phyloP scores from a whole-genome alignment of 2,113 vertebrate species.

The Calonectris borealis region DNA sequence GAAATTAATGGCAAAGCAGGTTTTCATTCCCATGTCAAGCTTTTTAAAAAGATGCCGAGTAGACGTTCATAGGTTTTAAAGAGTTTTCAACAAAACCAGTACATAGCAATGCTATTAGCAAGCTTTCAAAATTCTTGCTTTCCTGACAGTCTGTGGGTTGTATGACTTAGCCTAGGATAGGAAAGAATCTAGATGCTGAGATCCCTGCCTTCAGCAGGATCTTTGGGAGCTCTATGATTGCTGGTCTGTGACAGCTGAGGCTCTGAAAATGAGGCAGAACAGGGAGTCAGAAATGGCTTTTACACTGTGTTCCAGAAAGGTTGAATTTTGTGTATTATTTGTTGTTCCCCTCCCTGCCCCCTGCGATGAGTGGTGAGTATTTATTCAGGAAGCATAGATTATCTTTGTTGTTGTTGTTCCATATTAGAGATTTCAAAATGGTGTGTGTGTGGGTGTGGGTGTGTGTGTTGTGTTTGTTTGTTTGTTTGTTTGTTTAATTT shows the following conservation, averaged over 20 bases:
- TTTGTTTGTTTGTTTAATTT: background rate
- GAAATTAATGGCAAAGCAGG: background rate
- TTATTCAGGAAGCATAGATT: background rate
- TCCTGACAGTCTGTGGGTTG: background rate
- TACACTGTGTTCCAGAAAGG: background rate
- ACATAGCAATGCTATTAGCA: background rate
- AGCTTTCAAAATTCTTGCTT: background rate
- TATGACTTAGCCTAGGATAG: background rate
- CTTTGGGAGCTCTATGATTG: background rate
- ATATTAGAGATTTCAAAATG: background rate
- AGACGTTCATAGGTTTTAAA: background rate
- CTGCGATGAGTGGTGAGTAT: background rate
- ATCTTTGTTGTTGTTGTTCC: background rate
- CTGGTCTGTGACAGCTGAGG: background rate
- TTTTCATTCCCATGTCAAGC: background rate
- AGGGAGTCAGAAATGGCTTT: background rate
- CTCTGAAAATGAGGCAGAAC: background rate
- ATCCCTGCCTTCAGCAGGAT: background rate
- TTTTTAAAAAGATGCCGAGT: background rate
- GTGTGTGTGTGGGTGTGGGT: too few species aligned
- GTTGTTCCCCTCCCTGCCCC: background rate
- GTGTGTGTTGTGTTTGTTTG: background rate
- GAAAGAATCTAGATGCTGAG: background rate
- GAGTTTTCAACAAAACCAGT: background rate
- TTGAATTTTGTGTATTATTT: background rate